These are phyloP conservation scores for Cataglyphis rosenhaueri DNA, from an alignment of 2,888 invertebrate species.

Conservation along the genomic window DNA sequence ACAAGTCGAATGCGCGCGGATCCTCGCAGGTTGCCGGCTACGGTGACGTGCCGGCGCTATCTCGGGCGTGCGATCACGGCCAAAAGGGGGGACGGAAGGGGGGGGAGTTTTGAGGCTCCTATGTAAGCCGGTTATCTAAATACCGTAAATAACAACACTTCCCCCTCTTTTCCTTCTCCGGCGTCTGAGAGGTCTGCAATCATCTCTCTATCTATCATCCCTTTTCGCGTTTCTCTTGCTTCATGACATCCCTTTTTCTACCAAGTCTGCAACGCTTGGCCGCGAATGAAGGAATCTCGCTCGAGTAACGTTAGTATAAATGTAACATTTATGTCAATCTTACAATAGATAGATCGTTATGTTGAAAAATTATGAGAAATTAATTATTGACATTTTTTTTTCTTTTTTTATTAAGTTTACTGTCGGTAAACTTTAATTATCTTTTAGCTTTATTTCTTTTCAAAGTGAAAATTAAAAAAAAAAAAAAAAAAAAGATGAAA, in stretches of 20 bases:
- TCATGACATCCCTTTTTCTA: conserved; percentile 37
- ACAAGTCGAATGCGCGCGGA: conserved; percentile 77
- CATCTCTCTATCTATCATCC: conserved; percentile 61
- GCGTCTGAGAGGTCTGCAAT: conserved; percentile 47
- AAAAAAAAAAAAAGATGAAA: neutral
- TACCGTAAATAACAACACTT: conserved; percentile 84
- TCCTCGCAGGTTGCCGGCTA: conserved; percentile 71
- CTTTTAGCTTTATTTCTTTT: neutral
- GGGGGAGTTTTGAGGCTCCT: conserved; percentile 78
- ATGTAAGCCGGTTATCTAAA: conserved; percentile 85
- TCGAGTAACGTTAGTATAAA: neutral
- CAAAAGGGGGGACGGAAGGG: conserved; percentile 77
- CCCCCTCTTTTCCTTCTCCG: conserved; percentile 45
- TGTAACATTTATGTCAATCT: neutral
- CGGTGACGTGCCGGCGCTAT: conserved; percentile 78
- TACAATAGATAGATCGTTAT: neutral
- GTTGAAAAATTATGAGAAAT: neutral
- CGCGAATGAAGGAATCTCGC: conserved; percentile 3
- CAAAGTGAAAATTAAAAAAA: neutral
- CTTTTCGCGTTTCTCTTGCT: conserved; percentile 61
- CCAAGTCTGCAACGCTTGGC: neutral
- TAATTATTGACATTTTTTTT: neutral
- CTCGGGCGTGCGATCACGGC: conserved; percentile 82
- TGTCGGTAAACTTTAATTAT: neutral
- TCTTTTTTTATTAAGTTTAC: neutral